phyloP scores from a whole-genome alignment of 1,140 invertebrate species.

The Solen grandis region DNA sequence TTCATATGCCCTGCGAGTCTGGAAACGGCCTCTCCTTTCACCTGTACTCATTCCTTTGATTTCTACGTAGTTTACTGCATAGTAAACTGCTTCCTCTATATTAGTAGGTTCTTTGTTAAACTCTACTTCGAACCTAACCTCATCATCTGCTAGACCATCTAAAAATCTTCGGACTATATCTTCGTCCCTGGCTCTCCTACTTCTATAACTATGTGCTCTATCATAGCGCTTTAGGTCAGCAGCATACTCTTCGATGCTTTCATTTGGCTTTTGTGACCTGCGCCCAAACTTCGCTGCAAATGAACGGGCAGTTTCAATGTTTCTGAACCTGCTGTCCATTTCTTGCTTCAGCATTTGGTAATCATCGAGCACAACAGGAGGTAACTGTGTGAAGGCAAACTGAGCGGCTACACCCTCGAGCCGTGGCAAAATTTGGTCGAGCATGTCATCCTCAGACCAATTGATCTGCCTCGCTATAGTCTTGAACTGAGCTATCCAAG shows the following conservation, averaged over 20 bases:
- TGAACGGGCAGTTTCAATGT: not conserved
- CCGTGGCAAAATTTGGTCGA: conserved; percentile 1
- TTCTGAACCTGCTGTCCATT: not conserved
- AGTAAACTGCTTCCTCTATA: not conserved
- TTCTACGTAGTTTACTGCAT: not conserved
- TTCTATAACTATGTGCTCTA: too few species aligned
- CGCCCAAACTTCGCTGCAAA: conserved; percentile 10
- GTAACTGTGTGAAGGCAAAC: conserved; percentile 11
- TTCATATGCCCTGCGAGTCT: not conserved
- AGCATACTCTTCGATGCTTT: conserved; percentile 9
- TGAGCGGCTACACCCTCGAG: conserved; percentile 6
- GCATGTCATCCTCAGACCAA: not conserved
- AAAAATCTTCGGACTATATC: too few species aligned
- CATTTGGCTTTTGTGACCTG: not conserved
- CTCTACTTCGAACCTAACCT: not conserved
- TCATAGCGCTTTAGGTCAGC: too few species aligned
- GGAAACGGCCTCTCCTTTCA: not conserved
- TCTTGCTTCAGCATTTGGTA: not conserved
- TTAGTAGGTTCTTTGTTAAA: not conserved
- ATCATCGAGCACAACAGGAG: not conserved
- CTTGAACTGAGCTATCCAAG: conserved; percentile 14
- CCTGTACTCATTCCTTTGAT: not conserved
- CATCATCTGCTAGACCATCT: too few species aligned
- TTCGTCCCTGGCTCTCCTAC: too few species aligned
- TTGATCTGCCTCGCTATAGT: not conserved